Conservation (phyloP, 1,140 invertebrate species). For the Dryas iulia region DNA sequence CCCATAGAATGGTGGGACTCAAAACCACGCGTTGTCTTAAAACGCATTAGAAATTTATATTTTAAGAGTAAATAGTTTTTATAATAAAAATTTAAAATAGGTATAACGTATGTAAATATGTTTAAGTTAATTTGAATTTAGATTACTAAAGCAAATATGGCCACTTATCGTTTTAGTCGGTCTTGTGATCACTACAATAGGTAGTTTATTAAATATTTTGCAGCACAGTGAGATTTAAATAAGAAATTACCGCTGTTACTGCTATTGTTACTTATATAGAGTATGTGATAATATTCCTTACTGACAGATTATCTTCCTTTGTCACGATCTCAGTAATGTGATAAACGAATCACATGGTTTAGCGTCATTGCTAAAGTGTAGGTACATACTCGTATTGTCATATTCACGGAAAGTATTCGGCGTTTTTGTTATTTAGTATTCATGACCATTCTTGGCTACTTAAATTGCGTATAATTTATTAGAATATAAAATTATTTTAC, state of each 20-base stretch:
- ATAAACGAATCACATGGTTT: constrained; percentile 65
- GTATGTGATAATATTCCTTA: constrained; percentile 46
- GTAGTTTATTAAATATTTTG: constrained; percentile 12
- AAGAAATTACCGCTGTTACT: constrained; percentile 37
- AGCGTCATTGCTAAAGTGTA: constrained; percentile 42
- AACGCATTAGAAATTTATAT: too few species aligned
- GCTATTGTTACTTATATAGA: constrained; percentile 40
- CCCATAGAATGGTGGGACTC: too few species aligned
- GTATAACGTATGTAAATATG: not conserved
- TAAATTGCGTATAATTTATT: constrained; percentile 1
- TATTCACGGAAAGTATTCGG: constrained; percentile 19
- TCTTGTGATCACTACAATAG: constrained; percentile 14
- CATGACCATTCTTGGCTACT: constrained; percentile 28
- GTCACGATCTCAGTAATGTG: constrained; percentile 58
- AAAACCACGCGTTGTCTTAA: too few species aligned
- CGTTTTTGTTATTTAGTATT: constrained; percentile 40
- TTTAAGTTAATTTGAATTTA: not conserved
- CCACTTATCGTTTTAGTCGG: constrained; percentile 8
- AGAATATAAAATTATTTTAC: not conserved
- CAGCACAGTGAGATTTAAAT: constrained; percentile 20
- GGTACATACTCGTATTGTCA: constrained; percentile 37
- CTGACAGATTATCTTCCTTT: constrained; percentile 54
- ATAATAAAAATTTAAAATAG: too few species aligned
- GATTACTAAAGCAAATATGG: not conserved
- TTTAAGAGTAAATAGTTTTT: too few species aligned